A percentile compares a stretch with the other conserved stretches of the same genome.
Evolutionary conservation across 2,888 invertebrate genomes (phyloP).

Genomic region (Gnatocerus cornutus): DNA sequence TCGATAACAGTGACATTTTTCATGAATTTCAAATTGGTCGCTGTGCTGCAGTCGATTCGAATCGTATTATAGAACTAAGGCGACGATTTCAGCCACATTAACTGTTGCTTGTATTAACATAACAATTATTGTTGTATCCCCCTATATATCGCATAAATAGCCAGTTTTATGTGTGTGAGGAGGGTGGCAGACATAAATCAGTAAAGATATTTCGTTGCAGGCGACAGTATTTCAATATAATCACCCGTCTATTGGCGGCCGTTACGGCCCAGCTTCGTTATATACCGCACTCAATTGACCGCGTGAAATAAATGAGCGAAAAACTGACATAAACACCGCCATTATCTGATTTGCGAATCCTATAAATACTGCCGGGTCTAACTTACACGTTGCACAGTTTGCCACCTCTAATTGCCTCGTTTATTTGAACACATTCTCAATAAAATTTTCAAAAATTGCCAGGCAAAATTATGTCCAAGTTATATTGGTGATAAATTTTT

Average conservation of each 20-base stretch:
- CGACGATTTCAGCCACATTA: constrained; percentile 40
- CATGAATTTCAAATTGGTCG: constrained; percentile 18
- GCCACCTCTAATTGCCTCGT: constrained; percentile 49
- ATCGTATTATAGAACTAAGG: background rate
- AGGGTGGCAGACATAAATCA: constrained; percentile 62
- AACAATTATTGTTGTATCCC: constrained; percentile 59
- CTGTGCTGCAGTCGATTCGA: constrained; percentile 13
- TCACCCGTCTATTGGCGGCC: constrained; percentile 63
- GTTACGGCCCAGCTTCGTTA: constrained; percentile 62
- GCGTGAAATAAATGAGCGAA: constrained; percentile 67
- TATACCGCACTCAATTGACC: constrained; percentile 65
- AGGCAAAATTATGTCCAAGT: too few species aligned
- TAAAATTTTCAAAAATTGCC: constrained; percentile 11
- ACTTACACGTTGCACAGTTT: constrained; percentile 33
- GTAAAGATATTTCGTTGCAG: constrained; percentile 61
- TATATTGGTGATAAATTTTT: too few species aligned
- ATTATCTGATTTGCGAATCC: constrained; percentile 66
- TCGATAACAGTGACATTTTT: constrained; percentile 27
- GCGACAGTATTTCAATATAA: constrained; percentile 68
- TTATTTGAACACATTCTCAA: constrained; percentile 35
- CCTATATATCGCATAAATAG: constrained; percentile 59
- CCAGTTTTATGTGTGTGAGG: constrained; percentile 59
- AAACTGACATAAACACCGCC: constrained; percentile 66
- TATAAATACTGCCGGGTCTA: constrained; percentile 57
- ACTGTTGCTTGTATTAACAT: constrained; percentile 56